Conservation (phyloP, 2,888 invertebrate species). For the Bellardia bayeri region DNA sequence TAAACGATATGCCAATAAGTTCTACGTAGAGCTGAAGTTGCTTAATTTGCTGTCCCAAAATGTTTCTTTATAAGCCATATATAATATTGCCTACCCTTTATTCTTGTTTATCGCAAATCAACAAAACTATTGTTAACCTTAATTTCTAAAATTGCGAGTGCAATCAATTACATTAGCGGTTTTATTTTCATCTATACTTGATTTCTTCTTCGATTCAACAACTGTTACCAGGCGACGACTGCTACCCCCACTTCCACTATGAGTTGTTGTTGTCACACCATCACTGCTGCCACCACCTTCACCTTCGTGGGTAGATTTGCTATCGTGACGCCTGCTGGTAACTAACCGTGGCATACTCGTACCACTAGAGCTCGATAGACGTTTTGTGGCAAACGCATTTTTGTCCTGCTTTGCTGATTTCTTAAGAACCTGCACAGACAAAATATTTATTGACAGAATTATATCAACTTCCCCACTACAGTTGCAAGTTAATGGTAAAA, state of each 20-base stretch:
- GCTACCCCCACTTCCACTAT: conserved; percentile 9
- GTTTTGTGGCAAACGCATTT: conserved; percentile 65
- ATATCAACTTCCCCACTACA: conserved; percentile 32
- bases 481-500: conserved; percentile 58
- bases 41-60: too few relatives aligned
- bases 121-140: not conserved
- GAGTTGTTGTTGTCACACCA: conserved; percentile 1
- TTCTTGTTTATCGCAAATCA: not conserved
- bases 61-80: too few relatives aligned
- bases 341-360: conserved; percentile 74
- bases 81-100: not conserved
- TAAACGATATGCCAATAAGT: too few relatives aligned
- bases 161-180: conserved; percentile 66
- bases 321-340: conserved; percentile 42
- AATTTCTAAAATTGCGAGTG: conserved; percentile 64
- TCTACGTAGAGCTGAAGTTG: too few relatives aligned
- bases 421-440: conserved; percentile 64
- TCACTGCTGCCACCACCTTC: conserved; percentile 2
- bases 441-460: conserved; percentile 50
- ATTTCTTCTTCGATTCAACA: conserved; percentile 81
- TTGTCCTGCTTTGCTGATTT: conserved; percentile 59
- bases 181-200: conserved; percentile 50
- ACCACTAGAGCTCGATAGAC: conserved; percentile 57
- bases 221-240: conserved; percentile 77
- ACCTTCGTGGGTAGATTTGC: conserved; percentile 11